Evolutionary conservation across 2,888 invertebrate species (phyloP), one percentile per base, ranked within the genome.

Genomic region (Phytoseiulus persimilis): DNA sequence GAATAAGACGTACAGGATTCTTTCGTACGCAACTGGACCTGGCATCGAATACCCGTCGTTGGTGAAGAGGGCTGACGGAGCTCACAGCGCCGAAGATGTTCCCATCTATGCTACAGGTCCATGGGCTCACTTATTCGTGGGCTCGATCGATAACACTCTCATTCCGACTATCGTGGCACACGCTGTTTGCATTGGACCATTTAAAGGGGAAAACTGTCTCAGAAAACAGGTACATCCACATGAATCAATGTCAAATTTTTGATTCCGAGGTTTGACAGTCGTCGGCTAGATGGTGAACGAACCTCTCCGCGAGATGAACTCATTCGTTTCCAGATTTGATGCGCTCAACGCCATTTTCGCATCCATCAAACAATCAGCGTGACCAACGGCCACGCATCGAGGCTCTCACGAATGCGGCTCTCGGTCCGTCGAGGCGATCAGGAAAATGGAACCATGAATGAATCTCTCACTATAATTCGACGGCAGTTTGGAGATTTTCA

Each of bases 51-150:
- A 92, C 83, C 91, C 91, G 83, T 91, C 91, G 23, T 91, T 91
- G 5, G 90, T 92, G 3, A 91, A 91, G 0, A 65, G 90, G 65
- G 83, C 90, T 18, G 91, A 91, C 23, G 93, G 93, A 91, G 92
- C 93, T 0, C 93, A 93, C 90, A 93, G 92, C 9, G 93, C 93
- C 2, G 92, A 92, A 90, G 92, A 92, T 89, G 92, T 92, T 2
- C 46, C 91, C 11, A 90, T 91, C 90, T 92, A 91, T 91, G 91
- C 91, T 31, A 90, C 90, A 0, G 91, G 91, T 0, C 90, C 90
- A 23, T 32, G 83, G 83, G 46, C 90, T 18, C 83, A 90, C 32
- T 39, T 90, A 31, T 90, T 90, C 31, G 65, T n/a, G n/a, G 90
- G 90, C 14, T 45, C 83, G 5, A 90, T 83, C 39, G 90, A 90